Conservation (phyloP, 2,113 vertebrate genomes). For the Brachypteracias leptosomus region DNA sequence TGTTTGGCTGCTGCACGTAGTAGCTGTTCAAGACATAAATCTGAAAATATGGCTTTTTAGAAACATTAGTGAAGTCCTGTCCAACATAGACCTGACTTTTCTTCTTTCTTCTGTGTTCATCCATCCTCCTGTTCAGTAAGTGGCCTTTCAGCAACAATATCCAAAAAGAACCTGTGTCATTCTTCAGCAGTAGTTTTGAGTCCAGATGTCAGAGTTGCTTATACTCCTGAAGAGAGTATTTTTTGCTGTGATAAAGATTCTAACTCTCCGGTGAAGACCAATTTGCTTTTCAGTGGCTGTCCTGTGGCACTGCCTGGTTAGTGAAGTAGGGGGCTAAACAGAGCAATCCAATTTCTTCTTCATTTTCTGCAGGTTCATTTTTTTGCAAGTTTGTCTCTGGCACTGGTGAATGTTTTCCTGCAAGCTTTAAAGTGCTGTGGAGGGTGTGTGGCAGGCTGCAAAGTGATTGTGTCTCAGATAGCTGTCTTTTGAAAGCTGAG, state of each 20-base stretch:
- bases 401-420: not conserved
- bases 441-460: not conserved
- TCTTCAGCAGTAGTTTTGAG: not conserved
- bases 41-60: not conserved
- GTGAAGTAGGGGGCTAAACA: not conserved
- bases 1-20: not conserved
- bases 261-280: not conserved
- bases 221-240: not conserved
- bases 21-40: not conserved
- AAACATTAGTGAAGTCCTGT: not conserved
- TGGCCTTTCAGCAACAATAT: not conserved
- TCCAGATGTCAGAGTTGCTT: not conserved
- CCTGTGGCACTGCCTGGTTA: not conserved
- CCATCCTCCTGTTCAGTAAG: not conserved
- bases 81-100: not conserved
- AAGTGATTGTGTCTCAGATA: not conserved
- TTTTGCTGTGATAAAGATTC: not conserved
- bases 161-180: not conserved
- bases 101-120: not conserved
- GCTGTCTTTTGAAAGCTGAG: conserved; percentile 19
- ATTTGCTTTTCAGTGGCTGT: not conserved
- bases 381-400: not conserved
- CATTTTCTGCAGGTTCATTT: not conserved
- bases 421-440: not conserved
- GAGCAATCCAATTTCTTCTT: not conserved